Base-by-base conservation (phyloP, 2,797 vertebrate genomes). In the Borostomias antarcticus region DNA sequence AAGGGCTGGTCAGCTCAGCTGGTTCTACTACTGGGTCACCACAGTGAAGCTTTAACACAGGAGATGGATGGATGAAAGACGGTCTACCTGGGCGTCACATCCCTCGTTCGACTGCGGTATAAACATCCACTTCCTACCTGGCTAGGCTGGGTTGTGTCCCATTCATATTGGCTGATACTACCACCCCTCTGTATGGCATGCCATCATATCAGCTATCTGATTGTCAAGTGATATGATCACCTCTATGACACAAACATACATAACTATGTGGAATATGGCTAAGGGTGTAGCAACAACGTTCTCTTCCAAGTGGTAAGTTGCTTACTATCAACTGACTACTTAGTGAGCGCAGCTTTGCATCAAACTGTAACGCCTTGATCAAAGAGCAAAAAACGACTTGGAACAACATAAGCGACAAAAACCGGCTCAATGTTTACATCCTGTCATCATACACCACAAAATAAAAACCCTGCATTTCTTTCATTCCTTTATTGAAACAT, bases 401-500 rank as follows among this genome's bases (percentile, higher is more conserved):
- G 11, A 26, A n/a, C n/a, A 37, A 23, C 5, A 35, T 33, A 45
- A 2, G 28, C 21, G 19, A 4, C 19, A 48, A 62, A 43, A 11
- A 15, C 29, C n/a, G 21, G 40, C 26, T 48, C 9, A 4, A 45
- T 45, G 4, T n/a, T 53, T 15, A 30, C 17, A n/a, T 19, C 13
- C 23, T 28, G 29, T 11, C 28, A 10, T 45, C 13, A 52, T 48
- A 48, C 47, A 70, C 70, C 50, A 62, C 30, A 47, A 58, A 50
- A 26, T 7, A 72, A 75, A 57, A 50, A 9, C 5, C 17, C 30
- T 19, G 17, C 2, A 54, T 48, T 48, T 53, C 11, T 63, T 76
- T 81, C 52, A 82, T 76, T 65, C 64, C 73, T 85, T 81, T 81
- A 84, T 85, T 83, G 65, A 78, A 84, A 78, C 69, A 63, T 60